Percentiles rank a stretch among this genome's conserved stretches.
These are phyloP conservation scores for Uloborus diversus DNA, from an alignment of 1,140 invertebrate species.

Conservation along the genomic window DNA sequence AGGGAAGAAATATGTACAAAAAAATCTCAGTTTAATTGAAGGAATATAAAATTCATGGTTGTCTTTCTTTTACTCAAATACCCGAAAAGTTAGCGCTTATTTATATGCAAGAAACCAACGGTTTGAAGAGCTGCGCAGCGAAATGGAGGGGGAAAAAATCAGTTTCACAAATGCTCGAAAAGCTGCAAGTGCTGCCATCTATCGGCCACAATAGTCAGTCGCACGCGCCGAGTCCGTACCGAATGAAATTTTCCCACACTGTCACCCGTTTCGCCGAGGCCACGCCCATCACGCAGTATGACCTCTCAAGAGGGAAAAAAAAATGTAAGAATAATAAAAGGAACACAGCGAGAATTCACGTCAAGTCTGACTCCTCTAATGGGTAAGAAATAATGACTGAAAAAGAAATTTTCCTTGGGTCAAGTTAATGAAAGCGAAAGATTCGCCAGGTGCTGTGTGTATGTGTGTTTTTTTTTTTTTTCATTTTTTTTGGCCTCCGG, in stretches of 20 bases:
- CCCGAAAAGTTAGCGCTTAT: too few species aligned
- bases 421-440: constrained; percentile 35
- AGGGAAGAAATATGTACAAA: too few species aligned
- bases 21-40: too few species aligned
- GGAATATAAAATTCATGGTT: too few species aligned
- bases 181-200: constrained; percentile 38
- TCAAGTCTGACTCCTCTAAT: too few species aligned
- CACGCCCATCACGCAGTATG: constrained; percentile 24
- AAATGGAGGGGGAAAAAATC: too few species aligned
- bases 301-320: constrained; percentile 9
- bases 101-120: too few species aligned
- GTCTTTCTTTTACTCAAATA: too few species aligned
- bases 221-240: not conserved
- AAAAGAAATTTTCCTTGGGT: constrained; percentile 2
- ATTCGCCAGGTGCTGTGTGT: constrained; percentile 29
- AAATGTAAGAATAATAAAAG: not conserved
- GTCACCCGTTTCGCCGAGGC: not conserved
- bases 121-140: too few species aligned
- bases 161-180: not conserved
- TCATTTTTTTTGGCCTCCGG: not conserved
- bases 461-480: not conserved
- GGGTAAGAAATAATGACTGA: not conserved
- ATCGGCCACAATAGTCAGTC: constrained; percentile 6
- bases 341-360: not conserved
- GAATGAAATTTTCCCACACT: constrained; percentile 34